Conservation (phyloP, 1,140 invertebrate genomes). For the Ooceraea biroi region DNA sequence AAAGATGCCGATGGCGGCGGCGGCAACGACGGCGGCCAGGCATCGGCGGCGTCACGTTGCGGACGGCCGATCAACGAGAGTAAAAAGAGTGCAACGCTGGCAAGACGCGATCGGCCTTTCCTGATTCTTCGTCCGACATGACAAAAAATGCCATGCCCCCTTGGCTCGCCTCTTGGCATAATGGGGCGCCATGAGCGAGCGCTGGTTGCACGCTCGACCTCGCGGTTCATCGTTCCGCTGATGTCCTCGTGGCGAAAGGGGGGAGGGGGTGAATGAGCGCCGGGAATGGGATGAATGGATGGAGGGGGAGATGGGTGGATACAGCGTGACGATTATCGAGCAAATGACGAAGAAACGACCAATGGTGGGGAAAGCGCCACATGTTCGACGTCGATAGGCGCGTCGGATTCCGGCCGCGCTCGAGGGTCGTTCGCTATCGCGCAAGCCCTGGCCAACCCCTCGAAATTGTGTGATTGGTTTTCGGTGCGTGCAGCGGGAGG, state of each 20-base stretch:
- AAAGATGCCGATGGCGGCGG: slow-evolving; percentile 55
- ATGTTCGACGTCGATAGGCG: slow-evolving; percentile 15
- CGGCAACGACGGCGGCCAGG: slow-evolving; percentile 46
- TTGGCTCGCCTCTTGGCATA: slow-evolving; percentile 86
- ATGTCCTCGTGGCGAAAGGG: not conserved
- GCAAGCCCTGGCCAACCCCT: slow-evolving; percentile 54
- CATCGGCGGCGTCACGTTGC: slow-evolving; percentile 1
- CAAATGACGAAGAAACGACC: slow-evolving; percentile 51
- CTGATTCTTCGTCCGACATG: slow-evolving; percentile 71
- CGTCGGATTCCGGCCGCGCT: not conserved
- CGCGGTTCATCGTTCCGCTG: slow-evolving; percentile 79
- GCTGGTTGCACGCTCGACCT: slow-evolving; percentile 78
- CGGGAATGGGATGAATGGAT: slow-evolving; percentile 8
- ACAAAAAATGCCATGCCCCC: slow-evolving; percentile 86
- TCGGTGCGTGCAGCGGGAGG: not conserved
- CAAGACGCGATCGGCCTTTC: slow-evolving; percentile 71
- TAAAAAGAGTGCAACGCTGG: slow-evolving; percentile 42
- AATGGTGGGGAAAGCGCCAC: slow-evolving; percentile 20
- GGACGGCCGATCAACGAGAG: slow-evolving; percentile 33
- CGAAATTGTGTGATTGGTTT: slow-evolving; percentile 26
- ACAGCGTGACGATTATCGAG: slow-evolving; percentile 46
- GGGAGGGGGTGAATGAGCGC: slow-evolving; percentile 54
- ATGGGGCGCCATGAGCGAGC: slow-evolving; percentile 83
- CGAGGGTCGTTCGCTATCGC: slow-evolving; percentile 46
- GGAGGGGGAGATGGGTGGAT: slow-evolving; percentile 19